Base-by-base conservation (phyloP, 1,140 invertebrate species). In the Diplogasteroides magnus region DNA sequence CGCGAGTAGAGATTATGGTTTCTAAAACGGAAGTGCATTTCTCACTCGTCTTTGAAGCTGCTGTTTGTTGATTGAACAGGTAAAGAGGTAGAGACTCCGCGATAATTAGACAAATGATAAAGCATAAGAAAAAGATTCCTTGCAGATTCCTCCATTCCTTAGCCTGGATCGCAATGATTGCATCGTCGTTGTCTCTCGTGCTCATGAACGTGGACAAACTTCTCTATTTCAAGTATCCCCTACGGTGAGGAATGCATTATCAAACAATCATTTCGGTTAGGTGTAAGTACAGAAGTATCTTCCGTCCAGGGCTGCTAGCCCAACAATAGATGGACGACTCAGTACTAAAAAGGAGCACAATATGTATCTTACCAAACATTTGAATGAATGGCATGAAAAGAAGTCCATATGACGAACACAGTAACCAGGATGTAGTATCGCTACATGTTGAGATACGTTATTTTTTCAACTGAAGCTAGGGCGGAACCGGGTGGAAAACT, bases 171-270 rank as follows among this genome's bases (percentile, higher is more conserved):
- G 76, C 57, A 25, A 37, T 77, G 37, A 77, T 77, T 19, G 78
- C 74, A 3, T 77, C 76, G 19, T 64, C 58, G 23, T 27, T 80
- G 19, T 77, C 76, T 31, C 70, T 77, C 26, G 76, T 77, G 6
- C 77, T 80, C 31, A 32, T 77, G 25, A 77, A 77, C 31, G 48
- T 77, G 11, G 76, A 77, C 62, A 77, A 77, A 48, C 67, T 77
- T 15, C 68, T 74, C 60, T 77, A 76, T 73, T 77, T 77, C 55
- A 77, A 68, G 25, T 77, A 80, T 68, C 76, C 76, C 13, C 61
- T 77, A 23, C 68, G 76, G 75, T 78, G 60, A 59, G 60, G 32
- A 6, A 25, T 56, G 76, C 76, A 1, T 77, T 74, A 74, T n/a
- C 57, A 19, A 73, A 67, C n/a, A 64, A 80, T 28, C 79, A 77